Percentiles rank a stretch among this genome's conserved stretches.
Conservation (phyloP, 2,797 vertebrate genomes). For the Oophaga sylvatica region DNA sequence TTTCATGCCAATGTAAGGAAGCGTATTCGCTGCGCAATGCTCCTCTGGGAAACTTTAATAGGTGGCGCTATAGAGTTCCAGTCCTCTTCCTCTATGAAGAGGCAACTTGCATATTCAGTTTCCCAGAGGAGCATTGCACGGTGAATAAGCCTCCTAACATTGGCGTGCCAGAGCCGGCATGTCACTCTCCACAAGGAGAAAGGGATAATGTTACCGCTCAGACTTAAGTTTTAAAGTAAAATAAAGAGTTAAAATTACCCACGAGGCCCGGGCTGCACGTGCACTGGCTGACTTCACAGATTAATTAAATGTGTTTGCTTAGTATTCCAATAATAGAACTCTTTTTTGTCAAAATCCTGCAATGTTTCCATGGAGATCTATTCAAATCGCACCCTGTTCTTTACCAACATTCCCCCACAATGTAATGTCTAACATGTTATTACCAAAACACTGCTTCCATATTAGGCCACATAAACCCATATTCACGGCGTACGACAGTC, state of each 20-base stretch:
- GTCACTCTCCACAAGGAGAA: too few relatives aligned
- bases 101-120: too few relatives aligned
- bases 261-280: conserved; percentile 31
- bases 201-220: too few relatives aligned
- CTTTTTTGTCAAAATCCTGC: conserved; percentile 41
- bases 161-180: too few relatives aligned
- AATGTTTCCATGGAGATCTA: conserved; percentile 57
- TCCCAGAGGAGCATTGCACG: too few relatives aligned
- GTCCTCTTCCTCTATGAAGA: too few relatives aligned
- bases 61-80: too few relatives aligned
- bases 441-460: not conserved
- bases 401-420: conserved; percentile 11
- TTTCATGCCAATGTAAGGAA: too few relatives aligned
- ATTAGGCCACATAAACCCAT: not conserved
- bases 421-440: conserved; percentile 14
- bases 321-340: conserved; percentile 55
- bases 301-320: conserved; percentile 54
- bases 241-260: not conserved
- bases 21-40: too few relatives aligned
- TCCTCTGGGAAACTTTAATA: too few relatives aligned
- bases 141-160: too few relatives aligned
- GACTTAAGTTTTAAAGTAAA: not conserved
- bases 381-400: conserved; percentile 23
- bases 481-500: not conserved
- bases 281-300: conserved; percentile 35